Base-by-base conservation (phyloP, 2,113 vertebrate genomes). In the Sceloporus tristichus region DNA sequence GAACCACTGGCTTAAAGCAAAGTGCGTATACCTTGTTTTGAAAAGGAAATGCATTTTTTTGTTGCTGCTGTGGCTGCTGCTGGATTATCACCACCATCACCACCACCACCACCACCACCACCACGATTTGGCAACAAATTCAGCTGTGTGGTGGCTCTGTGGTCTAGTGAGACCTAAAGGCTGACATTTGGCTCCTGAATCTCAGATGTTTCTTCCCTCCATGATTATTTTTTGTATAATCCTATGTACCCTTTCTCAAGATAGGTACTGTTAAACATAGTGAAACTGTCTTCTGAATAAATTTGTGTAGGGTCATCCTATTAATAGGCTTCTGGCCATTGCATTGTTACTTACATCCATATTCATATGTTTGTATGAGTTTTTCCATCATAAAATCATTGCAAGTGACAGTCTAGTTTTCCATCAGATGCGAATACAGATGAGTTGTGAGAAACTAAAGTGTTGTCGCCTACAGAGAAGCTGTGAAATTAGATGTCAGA, bases 251-350 rank as follows among this genome's bases (percentile, higher is more conserved):
- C 16, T 23, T 62, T 34, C 79, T 19, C 19, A 4, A 29, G 29
- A 59, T 59, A 8, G 5, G 27, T n/a, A 18, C 21, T 6, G 54
- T 6, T 73, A 68, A 73, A 59, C 56, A 62, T 54, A 59, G 29
- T 56, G 6, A 6, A 54, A n/a, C 21, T 59, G 48, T n/a, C 5
- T 29, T 56, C n/a, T 56, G 82, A 84, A 71, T 56, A 8, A 48
- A 77, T 14, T 48, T 65, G 48, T 53, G 19, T 18, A 77, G 38
- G 27, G 21, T 65, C 48, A 59, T 11, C 38, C 19, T 79, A 62
- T 76, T 84, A 76, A 80, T 87, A 91, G 34, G 75, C 70, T 84
- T 53, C 38, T 91, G 84, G 82, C 80, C 79, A 27, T 48, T 87
- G 73, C 40, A 66, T 21, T 71, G 25, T 78, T 71, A 66, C 40